phyloP scores from a whole-genome alignment of 2,797 vertebrate species.

The Poecilia gillii region DNA sequence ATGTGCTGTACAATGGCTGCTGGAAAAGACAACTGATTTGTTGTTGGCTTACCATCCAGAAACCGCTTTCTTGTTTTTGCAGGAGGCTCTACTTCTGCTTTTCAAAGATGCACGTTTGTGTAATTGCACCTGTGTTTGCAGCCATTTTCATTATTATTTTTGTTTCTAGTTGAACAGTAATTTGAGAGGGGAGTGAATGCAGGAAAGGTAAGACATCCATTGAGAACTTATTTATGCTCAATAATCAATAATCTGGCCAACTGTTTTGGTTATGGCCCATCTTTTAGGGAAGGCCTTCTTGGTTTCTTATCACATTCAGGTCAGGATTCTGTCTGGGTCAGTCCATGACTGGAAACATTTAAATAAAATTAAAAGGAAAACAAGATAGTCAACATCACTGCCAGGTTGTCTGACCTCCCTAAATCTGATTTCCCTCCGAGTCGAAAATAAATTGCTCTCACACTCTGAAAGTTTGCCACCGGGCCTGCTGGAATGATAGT shows the following conservation, averaged over 20 bases:
- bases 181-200: background rate
- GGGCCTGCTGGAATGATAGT: constrained; percentile 25
- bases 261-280: background rate
- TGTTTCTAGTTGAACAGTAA: background rate
- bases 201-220: too few species aligned
- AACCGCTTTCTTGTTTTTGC: too few species aligned
- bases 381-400: background rate
- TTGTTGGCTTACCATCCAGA: too few species aligned
- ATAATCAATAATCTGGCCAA: background rate
- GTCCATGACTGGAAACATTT: background rate
- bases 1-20: too few species aligned
- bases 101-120: too few species aligned
- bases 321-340: background rate
- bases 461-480: background rate
- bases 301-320: background rate
- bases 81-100: too few species aligned
- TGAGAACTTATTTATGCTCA: background rate
- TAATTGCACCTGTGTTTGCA: too few species aligned
- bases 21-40: too few species aligned
- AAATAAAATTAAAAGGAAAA: background rate
- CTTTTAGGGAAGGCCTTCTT: background rate
- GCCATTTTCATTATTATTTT: background rate
- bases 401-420: background rate
- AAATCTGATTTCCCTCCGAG: constrained; percentile 9
- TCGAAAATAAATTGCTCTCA: constrained; percentile 11